Evolutionary conservation across 2,888 invertebrate species (phyloP).

Genomic region (Ecliptopera silaceata): DNA sequence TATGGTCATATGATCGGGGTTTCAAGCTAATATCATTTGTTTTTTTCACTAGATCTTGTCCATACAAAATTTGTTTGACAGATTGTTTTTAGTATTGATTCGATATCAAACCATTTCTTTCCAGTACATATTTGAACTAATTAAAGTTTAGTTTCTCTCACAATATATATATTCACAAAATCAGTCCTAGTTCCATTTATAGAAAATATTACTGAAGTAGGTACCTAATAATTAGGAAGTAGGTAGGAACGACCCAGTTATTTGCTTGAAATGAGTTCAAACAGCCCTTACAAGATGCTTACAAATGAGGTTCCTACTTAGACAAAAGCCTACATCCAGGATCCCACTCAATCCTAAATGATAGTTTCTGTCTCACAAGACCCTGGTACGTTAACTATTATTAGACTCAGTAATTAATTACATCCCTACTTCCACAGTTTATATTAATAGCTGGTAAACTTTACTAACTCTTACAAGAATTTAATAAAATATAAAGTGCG

Average conservation of each 20-base stretch:
- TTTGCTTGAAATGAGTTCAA: neutral
- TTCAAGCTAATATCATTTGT: too few relatives aligned
- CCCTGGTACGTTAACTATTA: slow-evolving; percentile 48
- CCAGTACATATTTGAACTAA: too few relatives aligned
- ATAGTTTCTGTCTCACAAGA: slow-evolving; percentile 62
- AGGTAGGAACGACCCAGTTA: neutral
- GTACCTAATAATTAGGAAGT: neutral
- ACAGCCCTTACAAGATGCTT: slow-evolving; percentile 29
- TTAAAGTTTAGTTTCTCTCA: too few relatives aligned
- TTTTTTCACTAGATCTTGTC: too few relatives aligned
- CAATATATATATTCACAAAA: too few relatives aligned
- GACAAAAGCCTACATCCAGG: slow-evolving; percentile 39
- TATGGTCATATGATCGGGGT: too few relatives aligned
- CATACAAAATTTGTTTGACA: too few relatives aligned
- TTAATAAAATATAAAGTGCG: too few relatives aligned
- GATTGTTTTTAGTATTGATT: too few relatives aligned
- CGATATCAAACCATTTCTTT: too few relatives aligned
- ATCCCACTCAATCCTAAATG: slow-evolving; percentile 58
- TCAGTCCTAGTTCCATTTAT: too few relatives aligned
- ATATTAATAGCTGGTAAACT: slow-evolving; percentile 4
- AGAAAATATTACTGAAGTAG: too few relatives aligned
- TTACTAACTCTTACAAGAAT: neutral
- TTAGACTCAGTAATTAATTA: slow-evolving; percentile 70
- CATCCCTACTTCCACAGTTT: slow-evolving; percentile 35
- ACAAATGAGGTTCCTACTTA: slow-evolving; percentile 31